A percentile compares a stretch with the other conserved stretches of the same genome.
Evolutionary conservation across 2,113 vertebrate genomes (phyloP).

Genomic region (Percina caprodes): DNA sequence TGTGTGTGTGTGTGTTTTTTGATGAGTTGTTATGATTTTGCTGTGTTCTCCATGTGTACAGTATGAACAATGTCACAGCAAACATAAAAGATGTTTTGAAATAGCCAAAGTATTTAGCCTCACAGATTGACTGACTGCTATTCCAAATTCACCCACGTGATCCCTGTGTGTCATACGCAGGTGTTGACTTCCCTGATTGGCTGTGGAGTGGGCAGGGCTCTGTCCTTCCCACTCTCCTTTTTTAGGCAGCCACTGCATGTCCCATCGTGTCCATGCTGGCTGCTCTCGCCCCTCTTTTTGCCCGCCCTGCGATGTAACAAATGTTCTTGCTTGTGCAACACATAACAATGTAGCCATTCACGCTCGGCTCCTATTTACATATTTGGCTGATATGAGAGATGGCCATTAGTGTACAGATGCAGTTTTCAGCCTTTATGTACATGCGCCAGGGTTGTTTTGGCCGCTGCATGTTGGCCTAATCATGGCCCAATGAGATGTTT

Average conservation of each 20-base stretch:
- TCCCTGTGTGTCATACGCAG: slow-evolving; percentile 7
- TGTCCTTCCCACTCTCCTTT: slow-evolving; percentile 52
- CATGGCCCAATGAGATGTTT: not conserved
- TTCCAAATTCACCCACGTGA: slow-evolving; percentile 35
- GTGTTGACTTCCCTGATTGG: slow-evolving; percentile 67
- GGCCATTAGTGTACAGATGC: not conserved
- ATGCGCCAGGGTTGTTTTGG: not conserved
- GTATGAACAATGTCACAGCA: slow-evolving; percentile 8
- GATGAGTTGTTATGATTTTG: not conserved
- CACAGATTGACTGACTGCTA: slow-evolving; percentile 45
- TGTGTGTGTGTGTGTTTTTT: not conserved
- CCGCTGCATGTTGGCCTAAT: not conserved
- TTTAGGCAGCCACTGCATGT: slow-evolving; percentile 52
- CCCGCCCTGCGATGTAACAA: not conserved
- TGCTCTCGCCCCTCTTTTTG: slow-evolving; percentile 6
- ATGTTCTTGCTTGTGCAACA: not conserved
- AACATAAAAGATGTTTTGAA: slow-evolving; percentile 30
- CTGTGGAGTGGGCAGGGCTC: slow-evolving; percentile 67
- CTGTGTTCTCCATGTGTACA: not conserved
- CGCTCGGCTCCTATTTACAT: not conserved
- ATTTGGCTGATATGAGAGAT: not conserved
- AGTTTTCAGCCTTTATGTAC: not conserved
- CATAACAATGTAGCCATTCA: not conserved
- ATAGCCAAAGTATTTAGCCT: slow-evolving; percentile 18
- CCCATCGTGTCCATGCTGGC: slow-evolving; percentile 15